These are phyloP conservation scores for Uria aalge DNA, from an alignment of 2,113 vertebrate genomes.

Conservation along the genomic window DNA sequence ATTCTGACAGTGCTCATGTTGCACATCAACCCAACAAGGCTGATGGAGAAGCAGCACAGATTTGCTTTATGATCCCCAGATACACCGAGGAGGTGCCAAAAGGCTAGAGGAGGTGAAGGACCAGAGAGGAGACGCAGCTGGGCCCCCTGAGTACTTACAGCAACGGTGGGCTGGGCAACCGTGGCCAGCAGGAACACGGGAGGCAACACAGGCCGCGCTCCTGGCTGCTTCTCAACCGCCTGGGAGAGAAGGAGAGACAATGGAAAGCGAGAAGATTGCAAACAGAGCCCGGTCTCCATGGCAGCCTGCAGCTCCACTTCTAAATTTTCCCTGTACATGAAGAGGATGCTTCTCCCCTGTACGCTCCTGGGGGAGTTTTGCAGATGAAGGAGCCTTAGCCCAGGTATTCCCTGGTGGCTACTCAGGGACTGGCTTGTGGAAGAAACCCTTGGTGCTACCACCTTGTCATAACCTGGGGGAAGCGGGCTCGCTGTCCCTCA, in stretches of 20 bases:
- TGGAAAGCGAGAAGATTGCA: not conserved
- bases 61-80: accelerated
- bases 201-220: not conserved
- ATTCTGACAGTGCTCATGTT: accelerated
- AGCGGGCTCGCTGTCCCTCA: accelerated
- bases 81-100: not conserved
- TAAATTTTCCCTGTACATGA: slow-evolving; percentile 9
- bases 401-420: not conserved
- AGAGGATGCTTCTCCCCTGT: not conserved
- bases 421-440: not conserved
- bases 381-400: not conserved
- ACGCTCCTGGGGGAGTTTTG: not conserved
- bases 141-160: not conserved
- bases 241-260: not conserved
- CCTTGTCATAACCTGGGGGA: accelerated
- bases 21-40: accelerated
- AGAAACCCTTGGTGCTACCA: not conserved
- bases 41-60: not conserved
- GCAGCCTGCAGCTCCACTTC: slow-evolving; percentile 42
- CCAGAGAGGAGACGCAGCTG: not conserved
- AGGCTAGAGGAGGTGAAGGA: not conserved
- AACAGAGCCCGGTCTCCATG: slow-evolving; percentile 57
- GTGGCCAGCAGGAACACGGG: not conserved
- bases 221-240: not conserved
- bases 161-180: not conserved